Percentiles rank a stretch among this genome's conserved stretches.
These are phyloP conservation scores for Cryptocephalus moraei DNA, from an alignment of 2,888 invertebrate species.

Conservation along the genomic window DNA sequence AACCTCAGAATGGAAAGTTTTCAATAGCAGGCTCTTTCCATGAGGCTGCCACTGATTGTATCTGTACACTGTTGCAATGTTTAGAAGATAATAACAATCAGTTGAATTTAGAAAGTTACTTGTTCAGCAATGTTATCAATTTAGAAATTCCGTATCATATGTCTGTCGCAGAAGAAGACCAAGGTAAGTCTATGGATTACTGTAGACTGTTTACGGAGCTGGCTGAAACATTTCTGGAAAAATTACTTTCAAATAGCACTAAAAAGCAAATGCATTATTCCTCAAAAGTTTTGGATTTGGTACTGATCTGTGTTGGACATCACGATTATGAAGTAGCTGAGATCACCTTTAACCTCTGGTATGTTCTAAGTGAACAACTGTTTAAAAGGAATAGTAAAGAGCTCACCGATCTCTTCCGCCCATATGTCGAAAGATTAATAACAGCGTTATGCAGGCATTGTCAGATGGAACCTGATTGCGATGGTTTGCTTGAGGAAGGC, in stretches of 20 bases:
- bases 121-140: slow-evolving; percentile 72
- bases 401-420: slow-evolving; percentile 74
- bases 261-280: slow-evolving; percentile 59
- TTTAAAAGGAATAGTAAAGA: slow-evolving; percentile 78
- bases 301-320: slow-evolving; percentile 87
- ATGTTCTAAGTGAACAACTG: slow-evolving; percentile 84
- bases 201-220: slow-evolving; percentile 91
- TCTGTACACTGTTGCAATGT: slow-evolving; percentile 76
- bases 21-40: slow-evolving; percentile 47
- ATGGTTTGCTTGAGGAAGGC: slow-evolving; percentile 71
- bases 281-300: slow-evolving; percentile 75
- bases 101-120: slow-evolving; percentile 61
- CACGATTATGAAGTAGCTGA: slow-evolving; percentile 86
- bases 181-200: slow-evolving; percentile 88
- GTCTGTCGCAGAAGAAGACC: slow-evolving; percentile 87
- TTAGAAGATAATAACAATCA: slow-evolving; percentile 68
- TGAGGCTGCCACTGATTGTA: slow-evolving; percentile 82
- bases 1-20: slow-evolving; percentile 25
- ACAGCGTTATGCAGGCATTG: slow-evolving; percentile 82
- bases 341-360: slow-evolving; percentile 96
- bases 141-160: slow-evolving; percentile 81
- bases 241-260: slow-evolving; percentile 58
- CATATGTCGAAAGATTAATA: slow-evolving; percentile 84
- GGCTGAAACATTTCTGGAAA: slow-evolving; percentile 81
- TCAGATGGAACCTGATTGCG: slow-evolving; percentile 92